Evolutionary conservation across 2,888 invertebrate genomes (phyloP).

Genomic region (Heliothis peltigera): DNA sequence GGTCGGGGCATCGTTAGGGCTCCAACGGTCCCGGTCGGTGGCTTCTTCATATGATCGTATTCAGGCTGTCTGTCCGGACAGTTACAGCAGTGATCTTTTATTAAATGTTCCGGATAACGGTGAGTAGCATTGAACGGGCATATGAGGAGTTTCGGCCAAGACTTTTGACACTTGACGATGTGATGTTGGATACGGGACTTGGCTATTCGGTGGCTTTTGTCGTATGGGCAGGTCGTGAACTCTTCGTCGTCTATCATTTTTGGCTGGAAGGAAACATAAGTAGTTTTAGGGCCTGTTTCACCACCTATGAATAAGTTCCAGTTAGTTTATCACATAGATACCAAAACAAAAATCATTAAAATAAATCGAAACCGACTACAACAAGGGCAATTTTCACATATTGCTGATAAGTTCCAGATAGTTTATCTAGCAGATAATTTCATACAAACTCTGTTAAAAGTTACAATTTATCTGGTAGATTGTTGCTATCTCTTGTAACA

Average conservation of each 20-base stretch:
- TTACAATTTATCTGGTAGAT: too few species aligned
- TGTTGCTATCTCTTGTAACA: too few species aligned
- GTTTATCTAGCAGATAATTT: too few species aligned
- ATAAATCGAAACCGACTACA: too few species aligned
- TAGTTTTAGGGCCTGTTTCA: too few species aligned
- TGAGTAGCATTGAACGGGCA: constrained; percentile 91
- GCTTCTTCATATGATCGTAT: background rate
- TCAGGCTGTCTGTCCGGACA: constrained; percentile 13
- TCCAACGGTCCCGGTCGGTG: background rate
- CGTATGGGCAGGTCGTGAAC: constrained; percentile 89
- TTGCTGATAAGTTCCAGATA: too few species aligned
- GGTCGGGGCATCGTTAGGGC: constrained; percentile 59
- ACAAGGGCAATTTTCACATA: too few species aligned
- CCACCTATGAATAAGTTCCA: too few species aligned
- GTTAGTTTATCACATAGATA: too few species aligned
- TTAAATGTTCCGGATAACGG: constrained; percentile 71
- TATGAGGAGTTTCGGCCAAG: constrained; percentile 77
- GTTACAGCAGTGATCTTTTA: constrained; percentile 21
- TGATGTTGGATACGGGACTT: constrained; percentile 88
- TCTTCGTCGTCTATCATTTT: constrained; percentile 68
- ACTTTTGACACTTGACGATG: constrained; percentile 88
- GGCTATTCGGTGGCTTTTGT: constrained; percentile 84
- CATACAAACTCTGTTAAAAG: too few species aligned
- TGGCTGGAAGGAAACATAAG: background rate
- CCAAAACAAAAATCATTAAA: too few species aligned